Evolutionary conservation across 2,797 vertebrate species (phyloP).

Genomic region (Gymnocypris eckloni): DNA sequence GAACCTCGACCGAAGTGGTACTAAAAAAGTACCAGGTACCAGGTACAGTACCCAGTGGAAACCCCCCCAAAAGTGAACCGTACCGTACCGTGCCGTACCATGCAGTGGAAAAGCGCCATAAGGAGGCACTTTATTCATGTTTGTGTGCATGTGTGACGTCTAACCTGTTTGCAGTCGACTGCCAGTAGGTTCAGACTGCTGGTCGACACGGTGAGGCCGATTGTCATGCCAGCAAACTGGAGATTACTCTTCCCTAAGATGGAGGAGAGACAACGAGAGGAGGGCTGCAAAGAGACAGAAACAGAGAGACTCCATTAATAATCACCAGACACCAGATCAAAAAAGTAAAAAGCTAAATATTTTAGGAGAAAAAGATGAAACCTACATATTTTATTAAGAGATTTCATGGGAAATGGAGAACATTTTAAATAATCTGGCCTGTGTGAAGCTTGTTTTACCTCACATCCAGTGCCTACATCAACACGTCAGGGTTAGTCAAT

Average conservation of each 20-base stretch:
- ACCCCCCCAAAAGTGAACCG: too few species aligned
- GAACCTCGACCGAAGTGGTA: too few species aligned
- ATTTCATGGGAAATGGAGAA: background rate
- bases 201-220: constrained; percentile 95
- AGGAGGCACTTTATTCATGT: background rate
- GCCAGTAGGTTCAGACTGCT: constrained; percentile 99
- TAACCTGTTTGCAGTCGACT: constrained; percentile 96
- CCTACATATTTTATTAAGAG: constrained; percentile 6
- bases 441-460: background rate
- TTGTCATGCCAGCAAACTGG: constrained; percentile 97
- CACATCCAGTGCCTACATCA: background rate
- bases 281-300: constrained; percentile 76
- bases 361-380: background rate
- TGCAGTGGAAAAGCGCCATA: background rate
- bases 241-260: constrained; percentile 97
- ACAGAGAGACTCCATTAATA: constrained; percentile 3
- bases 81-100: too few species aligned
- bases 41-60: too few species aligned
- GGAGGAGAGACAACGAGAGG: constrained; percentile 87
- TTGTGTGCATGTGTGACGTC: constrained; percentile 26
- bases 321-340: background rate
- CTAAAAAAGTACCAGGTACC: too few species aligned
- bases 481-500: background rate
- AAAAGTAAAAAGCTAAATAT: constrained; percentile 25
- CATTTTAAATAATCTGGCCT: constrained; percentile 30